Percentiles rank a stretch among this genome's conserved stretches.
Evolutionary conservation across 1,140 invertebrate species (phyloP).

Genomic region (Drepana arcuata): DNA sequence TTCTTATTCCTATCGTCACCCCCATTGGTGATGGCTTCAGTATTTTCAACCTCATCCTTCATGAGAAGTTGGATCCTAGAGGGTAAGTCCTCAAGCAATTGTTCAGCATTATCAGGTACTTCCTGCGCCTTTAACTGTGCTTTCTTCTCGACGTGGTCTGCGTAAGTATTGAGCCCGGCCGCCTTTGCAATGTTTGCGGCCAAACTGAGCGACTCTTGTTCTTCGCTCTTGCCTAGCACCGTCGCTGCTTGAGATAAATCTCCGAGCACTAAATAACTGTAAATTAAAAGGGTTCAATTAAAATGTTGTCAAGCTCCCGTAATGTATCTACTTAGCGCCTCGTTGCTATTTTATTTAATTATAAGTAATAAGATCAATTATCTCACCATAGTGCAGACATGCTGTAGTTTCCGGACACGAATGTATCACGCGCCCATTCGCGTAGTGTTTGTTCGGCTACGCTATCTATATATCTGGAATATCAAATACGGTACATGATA

Average conservation of each 20-base stretch:
- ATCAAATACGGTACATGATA: no score
- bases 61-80: conserved; percentile 30
- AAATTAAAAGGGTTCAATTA: no score
- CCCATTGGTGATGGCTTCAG: conserved; percentile 2
- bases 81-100: conserved; percentile 27
- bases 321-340: no score
- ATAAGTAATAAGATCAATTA: no score
- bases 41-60: conserved; percentile 11
- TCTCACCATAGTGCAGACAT: conserved; percentile 35
- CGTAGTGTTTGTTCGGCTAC: conserved; percentile 30
- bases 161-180: conserved; percentile 36
- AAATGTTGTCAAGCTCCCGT: no score
- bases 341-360: no score
- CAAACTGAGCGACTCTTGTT: conserved; percentile 33
- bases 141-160: conserved; percentile 35
- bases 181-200: conserved; percentile 48
- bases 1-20: conserved; percentile 1
- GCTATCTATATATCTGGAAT: conserved; percentile 46
- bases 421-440: conserved; percentile 21
- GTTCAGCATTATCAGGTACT: conserved; percentile 11
- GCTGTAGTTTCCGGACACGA: conserved; percentile 10
- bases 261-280: conserved; percentile 42
- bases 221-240: conserved; percentile 26
- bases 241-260: conserved; percentile 36
- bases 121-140: not conserved